Conservation (phyloP, 2,113 vertebrate genomes). For the Mesitornis unicolor region DNA sequence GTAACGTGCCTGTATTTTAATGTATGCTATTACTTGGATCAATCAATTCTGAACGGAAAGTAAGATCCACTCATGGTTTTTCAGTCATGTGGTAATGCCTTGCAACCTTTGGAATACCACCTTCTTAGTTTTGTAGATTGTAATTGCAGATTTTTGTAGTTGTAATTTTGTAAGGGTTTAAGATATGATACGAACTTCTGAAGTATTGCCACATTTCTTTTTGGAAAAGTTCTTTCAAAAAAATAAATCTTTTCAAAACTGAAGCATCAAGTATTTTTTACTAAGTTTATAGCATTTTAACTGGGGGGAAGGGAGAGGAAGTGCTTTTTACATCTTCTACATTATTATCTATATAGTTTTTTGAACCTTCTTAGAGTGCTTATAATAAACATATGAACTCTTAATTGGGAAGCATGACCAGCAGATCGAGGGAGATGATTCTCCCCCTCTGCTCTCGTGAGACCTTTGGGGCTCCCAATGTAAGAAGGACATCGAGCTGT, state of each 20-base stretch:
- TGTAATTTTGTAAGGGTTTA: neutral
- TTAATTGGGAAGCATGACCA: neutral
- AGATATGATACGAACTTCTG: neutral
- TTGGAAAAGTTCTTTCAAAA: neutral
- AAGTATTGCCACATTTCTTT: neutral
- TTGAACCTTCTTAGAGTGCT: neutral
- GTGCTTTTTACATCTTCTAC: neutral
- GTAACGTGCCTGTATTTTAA: neutral
- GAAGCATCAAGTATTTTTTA: neutral
- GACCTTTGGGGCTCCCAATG: too few species aligned
- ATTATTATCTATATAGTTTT: neutral
- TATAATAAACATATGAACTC: neutral
- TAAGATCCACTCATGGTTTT: neutral
- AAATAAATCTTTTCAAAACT: neutral
- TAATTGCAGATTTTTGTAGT: neutral
- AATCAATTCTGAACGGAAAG: neutral
- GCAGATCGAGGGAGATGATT: too few species aligned
- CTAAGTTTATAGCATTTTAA: neutral
- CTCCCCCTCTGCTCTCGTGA: too few species aligned
- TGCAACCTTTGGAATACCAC: neutral
- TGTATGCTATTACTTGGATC: neutral
- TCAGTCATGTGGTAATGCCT: neutral
- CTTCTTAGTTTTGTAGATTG: neutral
- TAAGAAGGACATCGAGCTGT: too few species aligned
- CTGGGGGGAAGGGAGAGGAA: rapidly evolving